Conservation (phyloP, 2,888 invertebrate genomes). For the Tineola bisselliella region DNA sequence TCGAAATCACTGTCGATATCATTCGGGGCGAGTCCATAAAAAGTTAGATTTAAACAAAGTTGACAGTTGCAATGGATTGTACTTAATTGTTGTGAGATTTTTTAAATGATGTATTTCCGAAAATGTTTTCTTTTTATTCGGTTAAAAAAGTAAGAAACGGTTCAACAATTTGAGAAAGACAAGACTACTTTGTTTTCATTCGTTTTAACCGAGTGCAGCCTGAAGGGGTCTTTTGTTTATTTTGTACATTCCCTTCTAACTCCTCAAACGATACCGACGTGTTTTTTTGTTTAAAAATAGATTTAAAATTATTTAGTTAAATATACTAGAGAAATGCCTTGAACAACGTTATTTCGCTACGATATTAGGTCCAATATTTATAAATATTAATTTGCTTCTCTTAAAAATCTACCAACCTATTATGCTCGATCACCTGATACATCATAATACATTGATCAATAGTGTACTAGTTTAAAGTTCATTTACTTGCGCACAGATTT, state of each 20-base stretch:
- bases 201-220: not conserved
- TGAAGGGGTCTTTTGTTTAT: not conserved
- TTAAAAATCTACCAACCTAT: no score
- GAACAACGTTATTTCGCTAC: no score
- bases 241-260: not conserved
- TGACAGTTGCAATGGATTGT: slow-evolving; percentile 12
- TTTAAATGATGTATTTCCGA: not conserved
- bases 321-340: no score
- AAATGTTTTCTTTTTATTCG: not conserved
- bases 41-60: slow-evolving; percentile 13
- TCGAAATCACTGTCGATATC: not conserved
- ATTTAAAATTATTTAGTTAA: not conserved
- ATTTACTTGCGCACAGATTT: no score
- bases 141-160: not conserved
- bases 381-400: no score
- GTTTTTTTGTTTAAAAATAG: not conserved
- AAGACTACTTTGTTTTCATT: not conserved
- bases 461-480: no score
- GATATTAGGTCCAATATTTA: no score
- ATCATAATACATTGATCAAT: no score
- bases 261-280: not conserved
- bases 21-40: slow-evolving; percentile 5
- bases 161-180: not conserved
- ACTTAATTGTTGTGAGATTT: slow-evolving; percentile 1
- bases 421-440: no score